A percentile compares a stretch with the other conserved stretches of the same genome.
Conservation (phyloP, 2,113 vertebrate species). For the Pleuronectes platessa region DNA sequence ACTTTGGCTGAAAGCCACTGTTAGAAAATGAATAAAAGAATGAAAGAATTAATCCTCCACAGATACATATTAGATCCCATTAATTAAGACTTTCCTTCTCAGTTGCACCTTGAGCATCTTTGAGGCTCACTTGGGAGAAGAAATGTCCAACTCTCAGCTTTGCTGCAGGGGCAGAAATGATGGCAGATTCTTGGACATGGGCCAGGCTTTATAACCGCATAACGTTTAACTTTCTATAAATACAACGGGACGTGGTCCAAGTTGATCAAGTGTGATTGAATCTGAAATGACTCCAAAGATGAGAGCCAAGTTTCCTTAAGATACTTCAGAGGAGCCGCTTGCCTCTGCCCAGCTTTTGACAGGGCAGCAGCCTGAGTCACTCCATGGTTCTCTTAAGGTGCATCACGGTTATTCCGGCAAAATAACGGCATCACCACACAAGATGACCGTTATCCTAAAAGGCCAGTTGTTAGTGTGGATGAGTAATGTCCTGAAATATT, state of each 20-base stretch:
- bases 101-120: constrained; percentile 24
- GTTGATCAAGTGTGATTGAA: constrained; percentile 83
- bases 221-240: constrained; percentile 83
- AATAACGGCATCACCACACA: constrained; percentile 11
- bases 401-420: constrained; percentile 34
- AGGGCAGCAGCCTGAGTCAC: constrained; percentile 67
- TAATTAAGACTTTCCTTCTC: constrained; percentile 5
- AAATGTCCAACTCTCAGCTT: constrained; percentile 64
- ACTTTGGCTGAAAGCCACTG: background rate
- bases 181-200: constrained; percentile 64
- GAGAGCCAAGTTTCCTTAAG: constrained; percentile 77
- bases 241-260: constrained; percentile 74
- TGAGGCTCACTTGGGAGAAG: constrained; percentile 27
- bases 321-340: constrained; percentile 68
- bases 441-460: constrained; percentile 6
- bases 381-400: constrained; percentile 16
- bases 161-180: constrained; percentile 80
- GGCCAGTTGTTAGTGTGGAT: background rate
- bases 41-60: background rate
- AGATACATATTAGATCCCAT: background rate
- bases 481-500: constrained; percentile 1
- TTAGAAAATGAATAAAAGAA: no score
- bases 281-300: constrained; percentile 75
- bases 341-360: constrained; percentile 56
- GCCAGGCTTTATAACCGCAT: constrained; percentile 80